These are phyloP conservation scores for Ranitomeya variabilis DNA, from an alignment of 2,113 vertebrate genomes.

Conservation along the genomic window DNA sequence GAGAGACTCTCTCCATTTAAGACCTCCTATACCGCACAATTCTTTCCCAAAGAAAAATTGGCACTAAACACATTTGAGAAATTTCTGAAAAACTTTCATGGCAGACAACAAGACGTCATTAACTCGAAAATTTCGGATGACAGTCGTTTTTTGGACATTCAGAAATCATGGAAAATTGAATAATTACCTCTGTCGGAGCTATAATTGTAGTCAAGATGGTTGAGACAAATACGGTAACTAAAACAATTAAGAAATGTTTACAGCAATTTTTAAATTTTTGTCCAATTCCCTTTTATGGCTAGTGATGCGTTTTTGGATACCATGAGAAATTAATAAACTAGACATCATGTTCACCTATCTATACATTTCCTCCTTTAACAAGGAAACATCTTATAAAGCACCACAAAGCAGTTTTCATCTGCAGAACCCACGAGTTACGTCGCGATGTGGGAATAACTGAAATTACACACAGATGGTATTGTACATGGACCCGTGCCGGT, in stretches of 20 bases:
- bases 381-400: constrained; percentile 21
- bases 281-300: neutral
- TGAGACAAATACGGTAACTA: neutral
- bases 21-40: too few species aligned
- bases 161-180: too few species aligned
- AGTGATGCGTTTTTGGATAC: neutral
- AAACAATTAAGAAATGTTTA: too few species aligned
- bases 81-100: too few species aligned
- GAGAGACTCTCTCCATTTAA: too few species aligned
- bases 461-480: constrained; percentile 45
- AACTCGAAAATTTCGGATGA: too few species aligned
- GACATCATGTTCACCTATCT: neutral
- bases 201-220: neutral
- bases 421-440: constrained; percentile 23
- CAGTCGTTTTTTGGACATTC: too few species aligned
- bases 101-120: too few species aligned
- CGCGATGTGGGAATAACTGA: constrained; percentile 6
- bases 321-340: neutral
- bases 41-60: too few species aligned
- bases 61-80: too few species aligned
- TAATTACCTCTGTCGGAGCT: neutral
- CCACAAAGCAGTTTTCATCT: constrained; percentile 17
- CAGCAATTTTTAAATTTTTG: neutral
- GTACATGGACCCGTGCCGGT: constrained; percentile 14
- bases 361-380: constrained; percentile 26